phyloP scores from a whole-genome alignment of 2,113 vertebrate genomes.

The Microtus richardsoni region DNA sequence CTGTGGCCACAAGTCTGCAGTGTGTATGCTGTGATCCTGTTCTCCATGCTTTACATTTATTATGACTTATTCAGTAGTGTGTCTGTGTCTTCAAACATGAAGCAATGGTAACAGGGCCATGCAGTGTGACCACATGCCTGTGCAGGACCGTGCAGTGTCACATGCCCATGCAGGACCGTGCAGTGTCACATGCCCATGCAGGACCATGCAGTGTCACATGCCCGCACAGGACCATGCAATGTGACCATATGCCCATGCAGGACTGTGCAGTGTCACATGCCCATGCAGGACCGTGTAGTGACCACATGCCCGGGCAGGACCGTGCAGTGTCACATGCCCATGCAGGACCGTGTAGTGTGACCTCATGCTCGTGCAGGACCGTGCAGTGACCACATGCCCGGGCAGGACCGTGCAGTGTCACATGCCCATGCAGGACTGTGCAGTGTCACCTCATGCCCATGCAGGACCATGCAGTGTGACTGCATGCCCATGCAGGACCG shows the following conservation, averaged over 20 bases:
- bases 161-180: accelerated
- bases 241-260: not conserved
- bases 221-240: accelerated
- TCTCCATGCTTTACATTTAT: not conserved
- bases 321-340: accelerated
- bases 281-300: accelerated
- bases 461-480: too few species aligned
- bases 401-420: not conserved
- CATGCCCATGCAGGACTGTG: too few species aligned
- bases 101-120: accelerated
- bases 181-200: not conserved
- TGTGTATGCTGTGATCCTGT: accelerated
- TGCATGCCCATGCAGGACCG: too few species aligned
- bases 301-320: not conserved
- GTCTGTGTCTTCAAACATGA: not conserved
- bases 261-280: accelerated
- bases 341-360: not conserved
- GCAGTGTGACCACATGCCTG: not conserved
- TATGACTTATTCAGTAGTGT: too few species aligned
- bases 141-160: not conserved
- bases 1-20: not conserved
- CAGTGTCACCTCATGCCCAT: too few species aligned
- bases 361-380: not conserved
- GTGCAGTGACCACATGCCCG: not conserved
- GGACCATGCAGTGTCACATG: too few species aligned